These are phyloP conservation scores for Panzeria rudis DNA, from an alignment of 2,888 invertebrate genomes.

Conservation along the genomic window DNA sequence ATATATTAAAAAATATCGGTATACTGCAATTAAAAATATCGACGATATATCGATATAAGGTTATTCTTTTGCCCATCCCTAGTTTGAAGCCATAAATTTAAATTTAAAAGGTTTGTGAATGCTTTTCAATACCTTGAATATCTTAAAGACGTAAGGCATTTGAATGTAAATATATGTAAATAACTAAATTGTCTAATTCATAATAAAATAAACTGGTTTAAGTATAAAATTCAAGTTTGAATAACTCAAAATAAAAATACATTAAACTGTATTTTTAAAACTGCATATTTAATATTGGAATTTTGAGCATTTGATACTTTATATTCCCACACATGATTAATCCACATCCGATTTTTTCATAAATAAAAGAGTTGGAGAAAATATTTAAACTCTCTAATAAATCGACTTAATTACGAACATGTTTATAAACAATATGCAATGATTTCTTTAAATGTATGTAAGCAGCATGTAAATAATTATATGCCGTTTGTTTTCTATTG, in stretches of 20 bases:
- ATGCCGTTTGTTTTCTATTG: background rate
- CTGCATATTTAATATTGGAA: background rate
- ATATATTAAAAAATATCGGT: too few species aligned
- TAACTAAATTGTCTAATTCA: constrained; percentile 28
- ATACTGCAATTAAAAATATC: too few species aligned
- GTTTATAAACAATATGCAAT: constrained; percentile 6
- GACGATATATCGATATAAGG: too few species aligned
- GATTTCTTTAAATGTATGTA: background rate
- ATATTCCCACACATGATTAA: constrained; percentile 25
- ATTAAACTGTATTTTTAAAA: constrained; percentile 4
- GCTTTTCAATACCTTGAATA: constrained; percentile 33
- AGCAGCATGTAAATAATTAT: background rate
- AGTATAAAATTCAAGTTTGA: background rate
- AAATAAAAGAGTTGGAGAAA: background rate
- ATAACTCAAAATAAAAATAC: background rate
- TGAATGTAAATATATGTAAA: constrained; percentile 20
- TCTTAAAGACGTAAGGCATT: constrained; percentile 9
- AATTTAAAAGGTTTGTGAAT: constrained; percentile 39
- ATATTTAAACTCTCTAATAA: constrained; percentile 1
- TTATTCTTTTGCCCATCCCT: too few species aligned
- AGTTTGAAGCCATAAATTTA: constrained; percentile 41
- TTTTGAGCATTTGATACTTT: background rate
- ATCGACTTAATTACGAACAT: constrained; percentile 46
- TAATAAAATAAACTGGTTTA: constrained; percentile 54
- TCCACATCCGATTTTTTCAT: constrained; percentile 18